phyloP scores from a whole-genome alignment of 2,797 vertebrate species.

The Macropus fuliginosus region DNA sequence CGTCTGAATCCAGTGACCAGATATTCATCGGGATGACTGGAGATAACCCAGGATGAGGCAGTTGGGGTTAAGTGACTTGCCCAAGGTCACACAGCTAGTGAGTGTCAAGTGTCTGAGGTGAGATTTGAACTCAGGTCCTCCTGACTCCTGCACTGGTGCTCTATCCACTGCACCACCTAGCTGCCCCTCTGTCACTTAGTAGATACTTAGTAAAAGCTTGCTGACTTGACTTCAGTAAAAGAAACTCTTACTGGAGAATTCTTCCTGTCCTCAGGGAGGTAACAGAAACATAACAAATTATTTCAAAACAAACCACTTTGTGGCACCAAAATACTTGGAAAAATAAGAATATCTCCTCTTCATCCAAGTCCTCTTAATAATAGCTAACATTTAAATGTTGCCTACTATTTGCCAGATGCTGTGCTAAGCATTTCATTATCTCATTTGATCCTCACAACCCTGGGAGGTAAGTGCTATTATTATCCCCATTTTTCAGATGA shows the following conservation, averaged over 20 bases:
- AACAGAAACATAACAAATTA: not conserved
- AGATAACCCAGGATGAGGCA: too few species aligned
- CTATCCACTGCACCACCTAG: too few species aligned
- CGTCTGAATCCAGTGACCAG: too few species aligned
- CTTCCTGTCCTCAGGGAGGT: not conserved
- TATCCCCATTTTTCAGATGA: not conserved
- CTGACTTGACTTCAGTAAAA: not conserved
- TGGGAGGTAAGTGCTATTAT: not conserved
- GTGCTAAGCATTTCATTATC: not conserved
- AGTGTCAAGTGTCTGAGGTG: too few species aligned
- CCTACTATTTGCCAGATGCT: not conserved
- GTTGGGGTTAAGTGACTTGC: too few species aligned
- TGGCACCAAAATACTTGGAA: not conserved
- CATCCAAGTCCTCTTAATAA: not conserved
- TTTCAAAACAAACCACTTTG: not conserved
- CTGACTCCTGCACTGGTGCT: too few species aligned
- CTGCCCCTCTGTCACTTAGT: not conserved
- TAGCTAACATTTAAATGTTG: not conserved
- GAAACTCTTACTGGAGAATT: not conserved
- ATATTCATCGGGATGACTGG: too few species aligned
- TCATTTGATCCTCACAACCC: not conserved
- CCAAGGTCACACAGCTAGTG: too few species aligned
- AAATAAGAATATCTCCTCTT: slow-evolving; percentile 8
- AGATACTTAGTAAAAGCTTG: not conserved
- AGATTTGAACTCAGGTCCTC: too few species aligned